Conservation (phyloP, 92 coral and sea anemone species). For the Meandrina meandrites region DNA sequence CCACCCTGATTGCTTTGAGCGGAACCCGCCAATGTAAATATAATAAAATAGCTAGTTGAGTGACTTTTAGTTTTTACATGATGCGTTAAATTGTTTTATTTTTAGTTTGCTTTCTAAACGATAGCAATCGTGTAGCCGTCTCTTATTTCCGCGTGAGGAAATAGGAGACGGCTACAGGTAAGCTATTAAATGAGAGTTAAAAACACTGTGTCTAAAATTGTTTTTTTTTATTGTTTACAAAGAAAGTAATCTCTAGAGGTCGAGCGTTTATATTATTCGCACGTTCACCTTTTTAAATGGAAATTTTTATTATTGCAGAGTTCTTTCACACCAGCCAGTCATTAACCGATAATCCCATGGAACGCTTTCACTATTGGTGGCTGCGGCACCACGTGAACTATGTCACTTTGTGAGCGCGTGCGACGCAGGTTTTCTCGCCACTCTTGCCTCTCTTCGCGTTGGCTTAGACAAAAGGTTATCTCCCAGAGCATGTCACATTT, state of each 20-base stretch:
- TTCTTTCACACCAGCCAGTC: neutral
- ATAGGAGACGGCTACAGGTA: too few relatives aligned
- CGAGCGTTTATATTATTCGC: neutral
- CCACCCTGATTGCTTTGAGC: too few relatives aligned
- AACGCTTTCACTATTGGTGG: neutral
- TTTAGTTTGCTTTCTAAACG: too few relatives aligned
- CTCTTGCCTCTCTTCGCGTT: neutral
- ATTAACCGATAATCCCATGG: neutral
- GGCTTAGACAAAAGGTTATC: neutral
- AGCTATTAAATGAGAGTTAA: too few relatives aligned
- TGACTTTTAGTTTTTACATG: too few relatives aligned
- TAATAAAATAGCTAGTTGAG: too few relatives aligned
- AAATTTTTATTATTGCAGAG: neutral
- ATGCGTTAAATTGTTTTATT: too few relatives aligned
- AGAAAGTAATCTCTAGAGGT: too few relatives aligned
- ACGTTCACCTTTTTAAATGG: neutral
- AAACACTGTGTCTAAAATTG: neutral
- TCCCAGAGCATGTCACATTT: neutral
- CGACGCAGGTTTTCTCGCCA: constrained; percentile 41
- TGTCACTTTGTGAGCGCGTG: constrained; percentile 36
- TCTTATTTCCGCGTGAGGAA: too few relatives aligned
- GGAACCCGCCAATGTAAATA: too few relatives aligned
- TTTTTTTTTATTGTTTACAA: too few relatives aligned
- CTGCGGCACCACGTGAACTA: neutral
- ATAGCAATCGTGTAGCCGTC: too few relatives aligned